Evolutionary conservation across 2,888 invertebrate genomes (phyloP).

Genomic region (Campoplex nolae): DNA sequence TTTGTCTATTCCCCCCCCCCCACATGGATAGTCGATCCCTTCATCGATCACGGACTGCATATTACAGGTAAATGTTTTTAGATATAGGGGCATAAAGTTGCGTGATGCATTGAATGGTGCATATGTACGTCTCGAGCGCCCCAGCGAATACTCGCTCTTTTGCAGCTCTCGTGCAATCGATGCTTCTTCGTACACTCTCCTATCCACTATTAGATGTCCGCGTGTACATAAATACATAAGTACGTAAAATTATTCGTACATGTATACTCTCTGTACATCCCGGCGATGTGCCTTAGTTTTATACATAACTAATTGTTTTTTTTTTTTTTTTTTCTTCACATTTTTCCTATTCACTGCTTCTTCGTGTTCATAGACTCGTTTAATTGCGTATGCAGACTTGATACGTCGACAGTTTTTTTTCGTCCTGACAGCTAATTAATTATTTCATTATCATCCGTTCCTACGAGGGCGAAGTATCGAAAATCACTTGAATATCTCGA

Average conservation of each 20-base stretch:
- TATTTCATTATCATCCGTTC: not conserved
- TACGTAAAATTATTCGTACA: conserved; percentile 48
- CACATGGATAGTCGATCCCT: conserved; percentile 39
- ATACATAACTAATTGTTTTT: conserved; percentile 21
- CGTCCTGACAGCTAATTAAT: not conserved
- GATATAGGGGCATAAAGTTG: conserved; percentile 59
- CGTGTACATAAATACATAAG: conserved; percentile 59
- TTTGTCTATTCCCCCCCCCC: not conserved
- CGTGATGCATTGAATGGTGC: conserved; percentile 58
- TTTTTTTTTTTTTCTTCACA: not conserved
- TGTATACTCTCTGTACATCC: not conserved
- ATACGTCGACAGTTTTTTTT: not conserved
- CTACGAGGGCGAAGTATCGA: not conserved
- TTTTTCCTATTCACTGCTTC: conserved; percentile 13
- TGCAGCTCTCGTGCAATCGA: conserved; percentile 58
- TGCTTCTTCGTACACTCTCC: conserved; percentile 30
- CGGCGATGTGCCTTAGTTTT: not conserved
- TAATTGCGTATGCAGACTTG: not conserved
- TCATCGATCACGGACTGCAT: conserved; percentile 25
- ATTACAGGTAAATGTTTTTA: conserved; percentile 52
- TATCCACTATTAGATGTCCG: conserved; percentile 51
- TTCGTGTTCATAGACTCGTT: not conserved
- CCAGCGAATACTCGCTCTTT: conserved; percentile 58
- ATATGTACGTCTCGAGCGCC: conserved; percentile 46
- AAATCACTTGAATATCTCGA: not conserved